These are phyloP conservation scores for Onthophagus sagittarius DNA, from an alignment of 2,888 invertebrate genomes.

Conservation along the genomic window DNA sequence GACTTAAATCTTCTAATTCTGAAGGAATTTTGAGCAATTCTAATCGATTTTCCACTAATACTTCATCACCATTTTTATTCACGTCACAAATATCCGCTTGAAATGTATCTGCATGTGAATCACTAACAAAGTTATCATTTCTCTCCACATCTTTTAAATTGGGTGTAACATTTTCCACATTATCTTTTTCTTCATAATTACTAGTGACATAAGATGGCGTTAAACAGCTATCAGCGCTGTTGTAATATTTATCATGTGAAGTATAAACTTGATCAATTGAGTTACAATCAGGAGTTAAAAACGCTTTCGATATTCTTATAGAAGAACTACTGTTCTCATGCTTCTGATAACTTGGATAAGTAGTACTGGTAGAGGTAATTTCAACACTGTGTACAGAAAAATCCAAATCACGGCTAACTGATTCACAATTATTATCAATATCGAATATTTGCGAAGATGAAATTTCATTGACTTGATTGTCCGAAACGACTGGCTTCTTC, in stretches of 20 bases:
- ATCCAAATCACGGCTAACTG: background rate
- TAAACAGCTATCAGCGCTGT: background rate
- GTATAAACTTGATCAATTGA: conserved; percentile 4
- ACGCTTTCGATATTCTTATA: background rate
- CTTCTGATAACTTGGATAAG: conserved; percentile 2
- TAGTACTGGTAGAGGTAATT: conserved; percentile 5
- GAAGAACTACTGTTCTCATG: background rate
- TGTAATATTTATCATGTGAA: background rate
- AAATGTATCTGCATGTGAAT: background rate
- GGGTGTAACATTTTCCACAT: background rate
- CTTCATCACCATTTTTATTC: background rate
- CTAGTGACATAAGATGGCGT: background rate
- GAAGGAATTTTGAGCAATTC: background rate
- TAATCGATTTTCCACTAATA: background rate
- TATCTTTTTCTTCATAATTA: background rate
- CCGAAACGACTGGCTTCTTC: background rate
- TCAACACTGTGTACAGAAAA: background rate
- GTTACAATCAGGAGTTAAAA: background rate
- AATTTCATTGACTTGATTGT: conserved; percentile 14
- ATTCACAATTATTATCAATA: conserved; percentile 4
- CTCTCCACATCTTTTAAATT: background rate
- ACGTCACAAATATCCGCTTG: background rate
- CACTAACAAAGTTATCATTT: background rate
- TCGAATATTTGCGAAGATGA: conserved; percentile 8
- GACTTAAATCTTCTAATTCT: background rate